Percentiles rank a stretch among this genome's conserved stretches.
phyloP scores from a whole-genome alignment of 2,797 vertebrate species.

The Astyanax mexicanus region DNA sequence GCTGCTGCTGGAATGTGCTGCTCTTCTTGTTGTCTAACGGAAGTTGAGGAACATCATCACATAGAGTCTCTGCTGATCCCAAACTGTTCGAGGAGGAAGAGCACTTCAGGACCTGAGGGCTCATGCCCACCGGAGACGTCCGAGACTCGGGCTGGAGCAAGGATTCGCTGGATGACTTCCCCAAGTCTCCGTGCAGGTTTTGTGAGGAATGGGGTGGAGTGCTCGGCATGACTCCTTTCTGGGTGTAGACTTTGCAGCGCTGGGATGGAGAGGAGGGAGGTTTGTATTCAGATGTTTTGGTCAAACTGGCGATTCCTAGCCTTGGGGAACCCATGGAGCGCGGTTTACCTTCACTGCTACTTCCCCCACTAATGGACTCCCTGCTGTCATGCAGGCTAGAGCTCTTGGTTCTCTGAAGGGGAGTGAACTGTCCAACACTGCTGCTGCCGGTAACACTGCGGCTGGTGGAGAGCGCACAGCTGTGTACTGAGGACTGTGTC shows the following conservation, averaged over 20 bases:
- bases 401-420: conserved; percentile 81
- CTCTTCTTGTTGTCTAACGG: conserved; percentile 80
- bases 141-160: conserved; percentile 83
- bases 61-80: conserved; percentile 79
- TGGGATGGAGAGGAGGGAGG: conserved; percentile 93
- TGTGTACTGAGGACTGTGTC: conserved; percentile 67
- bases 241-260: conserved; percentile 93
- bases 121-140: conserved; percentile 94
- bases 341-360: conserved; percentile 87
- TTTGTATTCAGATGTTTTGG: conserved; percentile 95
- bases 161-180: conserved; percentile 82
- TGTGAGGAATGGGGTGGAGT: conserved; percentile 81
- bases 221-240: conserved; percentile 91
- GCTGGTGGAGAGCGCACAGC: conserved; percentile 81
- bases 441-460: conserved; percentile 84
- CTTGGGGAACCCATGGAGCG: conserved; percentile 92
- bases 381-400: conserved; percentile 85
- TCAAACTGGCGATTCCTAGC: conserved; percentile 92
- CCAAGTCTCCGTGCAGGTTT: conserved; percentile 69
- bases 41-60: conserved; percentile 76
- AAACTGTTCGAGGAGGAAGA: conserved; percentile 79
- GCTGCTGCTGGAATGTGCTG: conserved; percentile 82
- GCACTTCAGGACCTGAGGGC: conserved; percentile 87
- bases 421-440: conserved; percentile 68
- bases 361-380: conserved; percentile 84